These are phyloP conservation scores for Speoplatyrhinus poulsoni DNA, from an alignment of 2,113 vertebrate genomes.

Conservation along the genomic window DNA sequence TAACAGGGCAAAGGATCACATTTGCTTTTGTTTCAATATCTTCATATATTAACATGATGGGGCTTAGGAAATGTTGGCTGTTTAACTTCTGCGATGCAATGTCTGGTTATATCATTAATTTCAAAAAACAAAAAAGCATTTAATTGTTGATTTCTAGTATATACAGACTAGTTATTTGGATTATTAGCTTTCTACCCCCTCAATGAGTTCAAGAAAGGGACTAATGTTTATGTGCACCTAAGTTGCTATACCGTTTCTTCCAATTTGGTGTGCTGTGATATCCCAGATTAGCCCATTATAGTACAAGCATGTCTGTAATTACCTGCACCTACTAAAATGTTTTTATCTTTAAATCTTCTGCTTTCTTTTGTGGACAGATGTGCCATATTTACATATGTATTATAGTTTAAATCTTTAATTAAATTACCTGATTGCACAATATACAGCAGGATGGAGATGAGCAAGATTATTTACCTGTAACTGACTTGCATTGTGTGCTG, in stretches of 20 bases:
- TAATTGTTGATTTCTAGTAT: slow-evolving; percentile 22
- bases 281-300: slow-evolving; percentile 49
- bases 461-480: slow-evolving; percentile 59
- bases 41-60: slow-evolving; percentile 6
- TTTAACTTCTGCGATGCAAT: slow-evolving; percentile 52
- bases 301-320: slow-evolving; percentile 61
- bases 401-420: slow-evolving; percentile 48
- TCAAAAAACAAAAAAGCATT: slow-evolving; percentile 38
- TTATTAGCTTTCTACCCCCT: slow-evolving; percentile 67
- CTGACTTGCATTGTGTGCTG: slow-evolving; percentile 53
- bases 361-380: slow-evolving; percentile 58
- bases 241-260: slow-evolving; percentile 19
- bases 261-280: slow-evolving; percentile 49
- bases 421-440: slow-evolving; percentile 56
- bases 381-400: slow-evolving; percentile 51
- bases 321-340: slow-evolving; percentile 46
- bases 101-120: slow-evolving; percentile 41
- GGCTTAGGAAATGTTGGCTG: slow-evolving; percentile 14
- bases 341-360: slow-evolving; percentile 46
- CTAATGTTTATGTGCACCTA: slow-evolving; percentile 65
- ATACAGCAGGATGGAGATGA: slow-evolving; percentile 43
- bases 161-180: slow-evolving; percentile 49
- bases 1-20: slow-evolving; percentile 35
- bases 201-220: slow-evolving; percentile 70
- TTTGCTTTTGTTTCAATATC: slow-evolving; percentile 13